Percentiles rank a stretch among this genome's conserved stretches.
phyloP scores from a whole-genome alignment of 1,140 invertebrate species.

The Apis laboriosa region DNA sequence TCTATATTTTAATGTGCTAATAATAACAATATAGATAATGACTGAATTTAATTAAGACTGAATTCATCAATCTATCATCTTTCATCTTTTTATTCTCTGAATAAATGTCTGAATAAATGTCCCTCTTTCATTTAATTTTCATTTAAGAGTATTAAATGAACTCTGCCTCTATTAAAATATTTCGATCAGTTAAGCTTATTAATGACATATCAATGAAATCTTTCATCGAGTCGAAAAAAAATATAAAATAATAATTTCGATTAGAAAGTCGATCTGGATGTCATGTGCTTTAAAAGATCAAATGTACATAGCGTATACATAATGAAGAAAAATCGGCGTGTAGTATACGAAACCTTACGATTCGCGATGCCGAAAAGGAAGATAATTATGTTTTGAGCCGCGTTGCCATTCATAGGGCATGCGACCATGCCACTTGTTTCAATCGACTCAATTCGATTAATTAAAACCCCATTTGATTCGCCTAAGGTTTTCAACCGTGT shows the following conservation, averaged over 20 bases:
- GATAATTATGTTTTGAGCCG: conserved; percentile 37
- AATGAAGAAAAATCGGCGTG: conserved; percentile 24
- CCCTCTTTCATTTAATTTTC: neutral
- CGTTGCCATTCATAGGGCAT: conserved; percentile 6
- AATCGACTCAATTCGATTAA: conserved; percentile 45
- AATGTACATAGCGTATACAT: conserved; percentile 43
- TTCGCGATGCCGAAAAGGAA: conserved; percentile 37
- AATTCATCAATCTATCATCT: neutral
- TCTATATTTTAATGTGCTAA: neutral
- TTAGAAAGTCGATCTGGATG: neutral
- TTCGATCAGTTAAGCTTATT: neutral
- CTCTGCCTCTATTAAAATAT: neutral
- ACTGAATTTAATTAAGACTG: neutral
- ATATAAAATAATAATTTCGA: neutral
- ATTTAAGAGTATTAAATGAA: neutral
- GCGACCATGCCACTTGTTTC: conserved; percentile 51
- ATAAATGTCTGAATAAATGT: too few relatives aligned
- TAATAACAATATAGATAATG: neutral
- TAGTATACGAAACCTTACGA: conserved; percentile 32
- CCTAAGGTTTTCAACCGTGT: conserved; percentile 23
- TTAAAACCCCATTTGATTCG: conserved; percentile 26
- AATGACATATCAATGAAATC: neutral
- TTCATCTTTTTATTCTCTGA: neutral
- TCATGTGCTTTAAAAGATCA: conserved; percentile 41
- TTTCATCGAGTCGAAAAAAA: neutral